phyloP scores from a whole-genome alignment of 2,888 invertebrate species.

The Pyrgus malvae region DNA sequence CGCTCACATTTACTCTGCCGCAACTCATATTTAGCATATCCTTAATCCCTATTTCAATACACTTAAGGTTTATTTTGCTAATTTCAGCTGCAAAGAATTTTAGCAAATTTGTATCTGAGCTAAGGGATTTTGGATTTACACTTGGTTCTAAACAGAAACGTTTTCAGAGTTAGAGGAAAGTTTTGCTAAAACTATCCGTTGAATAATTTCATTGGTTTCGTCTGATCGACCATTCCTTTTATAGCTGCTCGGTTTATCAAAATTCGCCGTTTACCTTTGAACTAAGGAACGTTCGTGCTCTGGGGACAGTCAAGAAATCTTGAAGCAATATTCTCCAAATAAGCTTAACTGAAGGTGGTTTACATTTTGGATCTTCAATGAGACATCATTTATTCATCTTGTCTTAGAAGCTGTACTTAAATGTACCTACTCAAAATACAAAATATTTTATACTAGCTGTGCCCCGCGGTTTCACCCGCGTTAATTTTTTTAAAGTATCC shows the following conservation, averaged over 20 bases:
- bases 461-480: too few species aligned
- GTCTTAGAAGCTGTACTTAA: too few species aligned
- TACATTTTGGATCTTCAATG: too few species aligned
- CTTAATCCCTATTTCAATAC: background rate
- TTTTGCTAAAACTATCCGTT: slow-evolving; percentile 59
- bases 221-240: slow-evolving; percentile 25
- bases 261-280: slow-evolving; percentile 16
- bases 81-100: background rate
- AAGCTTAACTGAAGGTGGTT: too few species aligned
- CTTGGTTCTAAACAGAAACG: slow-evolving; percentile 69
- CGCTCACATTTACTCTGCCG: slow-evolving; percentile 51
- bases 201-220: slow-evolving; percentile 45
- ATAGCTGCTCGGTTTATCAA: slow-evolving; percentile 12
- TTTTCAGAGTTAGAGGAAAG: slow-evolving; percentile 64
- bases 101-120: slow-evolving; percentile 58
- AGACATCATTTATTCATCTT: too few species aligned
- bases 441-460: too few species aligned
- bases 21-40: slow-evolving; percentile 7
- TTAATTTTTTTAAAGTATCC: too few species aligned
- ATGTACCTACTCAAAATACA: too few species aligned
- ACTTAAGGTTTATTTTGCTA: slow-evolving; percentile 18
- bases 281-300: background rate
- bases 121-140: slow-evolving; percentile 74
- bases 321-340: too few species aligned
- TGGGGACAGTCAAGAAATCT: background rate